Evolutionary conservation across 2,797 vertebrate species (phyloP).

Genomic region (Enteromius afrohamiltoni): DNA sequence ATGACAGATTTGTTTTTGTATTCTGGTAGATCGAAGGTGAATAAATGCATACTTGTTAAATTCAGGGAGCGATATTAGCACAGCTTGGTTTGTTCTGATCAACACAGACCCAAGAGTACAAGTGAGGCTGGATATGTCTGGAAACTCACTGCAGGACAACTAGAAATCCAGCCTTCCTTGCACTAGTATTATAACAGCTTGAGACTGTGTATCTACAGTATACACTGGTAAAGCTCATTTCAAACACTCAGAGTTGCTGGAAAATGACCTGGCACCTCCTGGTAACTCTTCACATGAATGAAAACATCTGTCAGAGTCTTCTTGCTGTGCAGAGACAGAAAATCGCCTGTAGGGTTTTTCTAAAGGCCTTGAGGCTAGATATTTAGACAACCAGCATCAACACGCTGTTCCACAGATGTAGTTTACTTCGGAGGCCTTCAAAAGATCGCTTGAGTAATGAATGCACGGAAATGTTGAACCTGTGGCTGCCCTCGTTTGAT

Average conservation of each 20-base stretch:
- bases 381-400: constrained; percentile 30
- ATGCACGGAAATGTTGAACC: constrained; percentile 11
- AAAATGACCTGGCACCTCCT: constrained; percentile 39
- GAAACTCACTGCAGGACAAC: constrained; percentile 19
- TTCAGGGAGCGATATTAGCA: neutral
- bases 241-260: constrained; percentile 8
- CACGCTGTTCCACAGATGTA: constrained; percentile 34
- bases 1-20: constrained; percentile 9
- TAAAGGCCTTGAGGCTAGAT: constrained; percentile 38
- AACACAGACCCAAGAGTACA: neutral
- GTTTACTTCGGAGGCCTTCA: neutral
- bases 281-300: constrained; percentile 38
- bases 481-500: constrained; percentile 20
- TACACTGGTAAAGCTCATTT: constrained; percentile 33
- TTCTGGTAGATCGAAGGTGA: neutral
- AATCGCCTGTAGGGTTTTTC: constrained; percentile 25
- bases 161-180: constrained; percentile 29
- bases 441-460: constrained; percentile 30
- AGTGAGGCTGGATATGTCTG: constrained; percentile 6
- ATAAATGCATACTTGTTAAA: neutral
- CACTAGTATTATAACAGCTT: constrained; percentile 43
- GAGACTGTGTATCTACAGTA: constrained; percentile 21
- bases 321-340: constrained; percentile 38
- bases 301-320: constrained; percentile 44
- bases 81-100: neutral